phyloP scores from a whole-genome alignment of 2,113 vertebrate species.

The Vulpes lagopus region DNA sequence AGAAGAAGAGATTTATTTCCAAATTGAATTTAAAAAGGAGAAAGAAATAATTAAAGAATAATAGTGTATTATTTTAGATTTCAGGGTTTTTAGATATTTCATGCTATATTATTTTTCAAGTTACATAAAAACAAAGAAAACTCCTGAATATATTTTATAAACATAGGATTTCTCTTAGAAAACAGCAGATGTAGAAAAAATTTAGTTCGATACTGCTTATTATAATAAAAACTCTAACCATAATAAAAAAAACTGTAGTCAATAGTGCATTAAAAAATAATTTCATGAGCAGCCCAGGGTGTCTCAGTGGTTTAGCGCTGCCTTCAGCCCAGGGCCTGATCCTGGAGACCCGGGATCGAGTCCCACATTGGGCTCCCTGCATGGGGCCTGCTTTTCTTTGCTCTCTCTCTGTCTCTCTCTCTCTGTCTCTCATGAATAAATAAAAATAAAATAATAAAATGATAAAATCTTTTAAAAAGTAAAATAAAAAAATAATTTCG shows the following conservation, averaged over 20 bases:
- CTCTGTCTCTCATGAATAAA: no score
- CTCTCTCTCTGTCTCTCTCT: no score
- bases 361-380: no score
- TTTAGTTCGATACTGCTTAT: neutral
- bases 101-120: conserved; percentile 16
- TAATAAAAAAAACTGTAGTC: neutral
- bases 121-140: neutral
- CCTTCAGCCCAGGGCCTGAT: no score
- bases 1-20: neutral
- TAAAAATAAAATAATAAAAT: no score
- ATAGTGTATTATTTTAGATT: conserved; percentile 18
- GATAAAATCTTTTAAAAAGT: no score
- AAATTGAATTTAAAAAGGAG: conserved; percentile 10
- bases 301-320: no score
- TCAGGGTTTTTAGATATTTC: neutral
- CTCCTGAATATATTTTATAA: neutral
- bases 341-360: no score
- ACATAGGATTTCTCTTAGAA: neutral
- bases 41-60: neutral
- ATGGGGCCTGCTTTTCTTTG: no score
- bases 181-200: neutral
- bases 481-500: neutral
- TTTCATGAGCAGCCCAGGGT: neutral
- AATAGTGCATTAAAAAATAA: neutral
- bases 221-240: neutral